phyloP scores from a whole-genome alignment of 2,888 invertebrate genomes.

The Erebia epiphron region DNA sequence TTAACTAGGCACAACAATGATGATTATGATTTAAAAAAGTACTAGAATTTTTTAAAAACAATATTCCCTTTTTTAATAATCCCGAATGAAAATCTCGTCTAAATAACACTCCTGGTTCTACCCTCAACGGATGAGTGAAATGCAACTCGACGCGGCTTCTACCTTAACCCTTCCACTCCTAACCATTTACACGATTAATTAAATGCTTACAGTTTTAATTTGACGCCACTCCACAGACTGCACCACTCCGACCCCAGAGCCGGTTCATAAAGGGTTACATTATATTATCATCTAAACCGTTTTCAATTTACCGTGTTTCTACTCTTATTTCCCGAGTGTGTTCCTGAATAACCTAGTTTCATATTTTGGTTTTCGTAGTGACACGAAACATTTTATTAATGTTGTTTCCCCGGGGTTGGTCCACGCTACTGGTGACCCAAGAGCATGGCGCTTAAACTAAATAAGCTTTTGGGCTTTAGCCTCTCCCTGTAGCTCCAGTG shows the following conservation, averaged over 20 bases:
- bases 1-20: too few species aligned
- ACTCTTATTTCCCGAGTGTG: not conserved
- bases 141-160: slow-evolving; percentile 12
- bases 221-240: slow-evolving; percentile 16
- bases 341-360: not conserved
- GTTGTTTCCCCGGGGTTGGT: too few species aligned
- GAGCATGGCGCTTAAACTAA: too few species aligned
- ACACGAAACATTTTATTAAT: too few species aligned
- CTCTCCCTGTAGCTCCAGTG: too few species aligned
- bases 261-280: slow-evolving; percentile 15
- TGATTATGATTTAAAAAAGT: too few species aligned
- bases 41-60: too few species aligned
- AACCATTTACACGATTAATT: slow-evolving; percentile 25
- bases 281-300: slow-evolving; percentile 15
- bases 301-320: slow-evolving; percentile 13
- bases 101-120: not conserved
- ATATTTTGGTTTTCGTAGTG: not conserved
- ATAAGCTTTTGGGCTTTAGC: too few species aligned
- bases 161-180: slow-evolving; percentile 17
- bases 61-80: not conserved
- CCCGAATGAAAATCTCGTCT: not conserved
- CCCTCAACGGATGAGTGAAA: slow-evolving; percentile 5
- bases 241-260: not conserved
- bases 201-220: slow-evolving; percentile 27
- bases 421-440: too few species aligned